Conservation (phyloP, 2,888 invertebrate species). For the Chrysodeixis includens region DNA sequence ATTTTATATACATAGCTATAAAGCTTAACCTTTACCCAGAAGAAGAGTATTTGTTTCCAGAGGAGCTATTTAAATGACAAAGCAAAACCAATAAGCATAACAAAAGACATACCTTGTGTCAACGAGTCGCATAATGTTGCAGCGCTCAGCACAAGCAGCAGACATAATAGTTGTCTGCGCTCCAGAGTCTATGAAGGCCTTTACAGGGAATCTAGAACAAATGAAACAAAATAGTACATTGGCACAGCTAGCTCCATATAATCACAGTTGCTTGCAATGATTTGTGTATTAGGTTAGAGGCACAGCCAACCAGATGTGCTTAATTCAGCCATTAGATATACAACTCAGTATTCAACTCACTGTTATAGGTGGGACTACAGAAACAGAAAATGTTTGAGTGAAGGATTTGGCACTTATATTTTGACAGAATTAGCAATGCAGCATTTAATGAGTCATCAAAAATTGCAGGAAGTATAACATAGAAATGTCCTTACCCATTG, state of each 20-base stretch:
- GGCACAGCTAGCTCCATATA: background rate
- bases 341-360: no score
- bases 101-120: constrained; percentile 95
- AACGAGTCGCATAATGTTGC: constrained; percentile 96
- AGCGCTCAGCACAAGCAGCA: constrained; percentile 97
- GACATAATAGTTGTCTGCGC: constrained; percentile 99
- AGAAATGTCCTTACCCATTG: constrained; percentile 91
- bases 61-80: no score
- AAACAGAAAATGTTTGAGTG: no score
- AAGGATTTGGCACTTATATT: background rate
- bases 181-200: constrained; percentile 99
- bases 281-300: background rate
- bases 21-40: no score
- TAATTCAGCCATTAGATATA: background rate
- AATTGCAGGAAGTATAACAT: background rate
- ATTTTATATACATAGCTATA: no score
- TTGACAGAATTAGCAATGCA: background rate
- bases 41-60: no score
- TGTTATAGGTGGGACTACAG: no score
- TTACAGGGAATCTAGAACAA: constrained; percentile 93
- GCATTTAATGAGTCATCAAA: background rate
- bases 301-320: background rate
- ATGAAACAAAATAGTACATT: background rate
- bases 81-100: no score
- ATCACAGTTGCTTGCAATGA: no score